Percentiles rank a stretch among this genome's conserved stretches.
Conservation (phyloP, 2,888 invertebrate species). For the Leptopilina myrica region DNA sequence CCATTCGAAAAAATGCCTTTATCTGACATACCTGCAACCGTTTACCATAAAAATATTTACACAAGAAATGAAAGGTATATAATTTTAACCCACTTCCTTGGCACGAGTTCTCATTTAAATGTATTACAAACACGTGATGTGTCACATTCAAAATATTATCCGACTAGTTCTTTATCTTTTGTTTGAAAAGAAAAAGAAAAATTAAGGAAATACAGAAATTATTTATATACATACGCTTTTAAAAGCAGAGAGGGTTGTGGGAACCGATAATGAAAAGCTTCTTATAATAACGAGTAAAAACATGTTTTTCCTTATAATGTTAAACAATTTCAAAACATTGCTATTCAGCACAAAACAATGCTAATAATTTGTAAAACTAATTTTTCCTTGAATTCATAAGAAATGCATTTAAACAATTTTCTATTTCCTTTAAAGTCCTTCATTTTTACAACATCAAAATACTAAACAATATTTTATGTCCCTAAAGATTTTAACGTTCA, state of each 20-base stretch:
- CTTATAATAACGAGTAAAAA: no score
- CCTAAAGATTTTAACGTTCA: no score
- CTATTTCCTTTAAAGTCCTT: not conserved
- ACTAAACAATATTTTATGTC: no score
- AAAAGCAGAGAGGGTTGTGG: no score
- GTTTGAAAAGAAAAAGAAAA: not conserved
- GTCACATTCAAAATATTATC: conserved; percentile 20
- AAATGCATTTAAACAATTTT: no score
- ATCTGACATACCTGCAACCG: conserved; percentile 9
- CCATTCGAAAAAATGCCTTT: not conserved
- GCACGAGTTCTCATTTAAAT: conserved; percentile 5
- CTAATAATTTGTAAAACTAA: no score
- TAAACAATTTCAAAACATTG: no score
- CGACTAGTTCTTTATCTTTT: conserved; percentile 13
- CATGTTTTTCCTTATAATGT: no score
- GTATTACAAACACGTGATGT: conserved; percentile 17
- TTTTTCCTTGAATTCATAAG: no score
- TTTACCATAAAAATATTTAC: conserved; percentile 20
- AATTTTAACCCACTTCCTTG: conserved; percentile 30
- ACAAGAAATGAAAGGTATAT: conserved; percentile 6
- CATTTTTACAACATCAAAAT: no score
- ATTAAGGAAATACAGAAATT: not conserved
- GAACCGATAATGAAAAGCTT: no score
- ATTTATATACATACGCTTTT: not conserved
- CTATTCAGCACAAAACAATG: no score